Evolutionary conservation across 2,888 invertebrate species (phyloP).

Genomic region (Octodonta nipae): DNA sequence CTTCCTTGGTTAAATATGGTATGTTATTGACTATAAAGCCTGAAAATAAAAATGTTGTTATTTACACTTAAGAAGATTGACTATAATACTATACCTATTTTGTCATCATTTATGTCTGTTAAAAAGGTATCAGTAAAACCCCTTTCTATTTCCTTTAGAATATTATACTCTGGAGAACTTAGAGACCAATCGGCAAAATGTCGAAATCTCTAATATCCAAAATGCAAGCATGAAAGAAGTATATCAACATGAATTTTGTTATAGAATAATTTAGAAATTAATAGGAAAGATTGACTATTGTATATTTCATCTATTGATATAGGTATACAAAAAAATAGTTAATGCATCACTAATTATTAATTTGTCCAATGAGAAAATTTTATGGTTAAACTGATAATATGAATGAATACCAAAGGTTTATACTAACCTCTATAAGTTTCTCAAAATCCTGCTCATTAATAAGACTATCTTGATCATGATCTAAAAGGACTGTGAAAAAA

Average conservation of each 20-base stretch:
- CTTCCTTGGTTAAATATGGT: constrained; percentile 47
- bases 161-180: constrained; percentile 59
- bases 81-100: constrained; percentile 38
- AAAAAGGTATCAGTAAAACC: constrained; percentile 59
- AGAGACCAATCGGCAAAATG: constrained; percentile 66
- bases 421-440: constrained; percentile 48
- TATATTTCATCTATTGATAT: too few relatives aligned
- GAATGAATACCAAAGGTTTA: background rate
- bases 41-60: constrained; percentile 11
- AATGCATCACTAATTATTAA: too few relatives aligned
- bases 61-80: background rate
- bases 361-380: too few relatives aligned
- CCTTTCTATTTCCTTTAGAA: constrained; percentile 55
- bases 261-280: too few relatives aligned
- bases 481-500: constrained; percentile 56
- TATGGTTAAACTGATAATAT: too few relatives aligned
- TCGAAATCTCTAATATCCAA: constrained; percentile 41
- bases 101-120: constrained; percentile 40
- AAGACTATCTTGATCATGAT: constrained; percentile 58
- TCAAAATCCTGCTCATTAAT: constrained; percentile 59
- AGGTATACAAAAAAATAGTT: too few relatives aligned
- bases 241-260: too few relatives aligned
- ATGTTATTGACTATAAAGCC: constrained; percentile 32
- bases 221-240: constrained; percentile 23
- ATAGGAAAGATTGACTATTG: too few relatives aligned